Base-by-base conservation (phyloP, 1,140 invertebrate genomes). In the Ooceraea biroi region DNA sequence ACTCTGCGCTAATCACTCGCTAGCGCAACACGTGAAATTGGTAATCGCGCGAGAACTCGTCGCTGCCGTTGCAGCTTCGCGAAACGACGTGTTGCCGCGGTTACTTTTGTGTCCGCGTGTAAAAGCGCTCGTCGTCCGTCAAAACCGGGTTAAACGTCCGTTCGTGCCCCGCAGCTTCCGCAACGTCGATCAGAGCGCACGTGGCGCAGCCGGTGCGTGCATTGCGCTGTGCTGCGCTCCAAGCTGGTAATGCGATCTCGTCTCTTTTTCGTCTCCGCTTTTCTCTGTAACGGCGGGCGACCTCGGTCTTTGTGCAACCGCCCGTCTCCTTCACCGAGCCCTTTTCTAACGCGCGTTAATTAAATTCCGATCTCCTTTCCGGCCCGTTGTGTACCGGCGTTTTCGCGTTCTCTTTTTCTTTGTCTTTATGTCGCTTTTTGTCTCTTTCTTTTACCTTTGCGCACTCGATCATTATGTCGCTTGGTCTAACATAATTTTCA, bases 331-430 rank as follows among this genome's bases (percentile, higher is more conserved):
- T 85, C 52, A 52, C 11, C 52, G 74, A 66, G 44, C 63, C 55
- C 46, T 84, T 84, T 65, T 63, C 25, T 63, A 57, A 61, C 84
- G 55, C 36, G 74, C 83, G 83, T 84, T 84, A 84, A 86, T 86
- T 86, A 66, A 80, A 85, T 86, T 80, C 65, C 85, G 25, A 86
- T 86, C 61, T 50, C 63, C 61, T 77, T 73, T 84, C 36, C 72
- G 72, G n/a, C 36, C 25, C 36, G 65, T 36, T 58, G 71, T 44
- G 25, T 44, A 44, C 41, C 72, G 46, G 44, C 17, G 12, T 48
- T 66, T 57, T 25, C 44, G 22, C 41, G 7, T 48, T 76, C 27
- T 72, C 14, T 48, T 41, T 58, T 57, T 52, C 44, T 85, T 19
- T 55, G 8, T 22, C 61, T 55, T 68, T 71, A 3, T 19, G 10